Evolutionary conservation across 2,797 vertebrate species (phyloP).

Genomic region (Sebastes itinus): DNA sequence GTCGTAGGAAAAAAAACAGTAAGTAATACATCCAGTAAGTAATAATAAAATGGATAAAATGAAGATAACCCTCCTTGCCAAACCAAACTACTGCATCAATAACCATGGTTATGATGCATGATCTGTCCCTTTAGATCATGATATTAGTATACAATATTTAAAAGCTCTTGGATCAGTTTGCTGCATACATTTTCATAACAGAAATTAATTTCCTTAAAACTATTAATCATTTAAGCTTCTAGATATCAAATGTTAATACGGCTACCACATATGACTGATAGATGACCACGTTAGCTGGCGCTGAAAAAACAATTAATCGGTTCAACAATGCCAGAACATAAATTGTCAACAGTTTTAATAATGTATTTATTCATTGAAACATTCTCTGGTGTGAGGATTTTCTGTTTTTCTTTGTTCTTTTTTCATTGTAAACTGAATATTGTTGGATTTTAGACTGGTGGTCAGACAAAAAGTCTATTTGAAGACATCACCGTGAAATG

Average conservation of each 20-base stretch:
- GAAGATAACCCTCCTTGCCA: too few species aligned
- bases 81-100: too few species aligned
- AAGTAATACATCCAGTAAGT: too few species aligned
- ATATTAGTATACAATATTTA: neutral
- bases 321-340: neutral
- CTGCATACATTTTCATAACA: neutral
- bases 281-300: neutral
- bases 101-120: neutral
- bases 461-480: neutral
- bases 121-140: neutral
- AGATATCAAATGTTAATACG: neutral
- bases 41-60: too few species aligned
- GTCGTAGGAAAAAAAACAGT: too few species aligned
- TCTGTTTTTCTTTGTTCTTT: neutral
- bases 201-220: neutral
- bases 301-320: neutral
- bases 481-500: neutral
- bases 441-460: neutral
- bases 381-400: neutral
- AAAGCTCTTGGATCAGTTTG: neutral
- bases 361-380: neutral
- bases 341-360: neutral
- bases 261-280: neutral
- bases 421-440: neutral
- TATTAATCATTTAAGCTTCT: neutral